Conservation (phyloP, 2,888 invertebrate genomes). For the Oscheius sp. region DNA sequence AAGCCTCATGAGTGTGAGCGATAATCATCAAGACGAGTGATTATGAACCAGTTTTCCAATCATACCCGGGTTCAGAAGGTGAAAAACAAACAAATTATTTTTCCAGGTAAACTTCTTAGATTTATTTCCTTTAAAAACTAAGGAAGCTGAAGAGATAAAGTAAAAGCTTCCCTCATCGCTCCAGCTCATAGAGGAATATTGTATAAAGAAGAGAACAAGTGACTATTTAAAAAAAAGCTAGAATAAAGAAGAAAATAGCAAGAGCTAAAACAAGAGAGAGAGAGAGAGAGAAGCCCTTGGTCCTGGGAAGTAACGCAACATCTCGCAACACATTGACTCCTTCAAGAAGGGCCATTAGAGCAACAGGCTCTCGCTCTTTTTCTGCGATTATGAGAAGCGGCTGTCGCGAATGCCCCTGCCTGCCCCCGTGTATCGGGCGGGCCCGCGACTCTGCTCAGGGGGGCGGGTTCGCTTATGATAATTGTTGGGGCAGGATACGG, state of each 20-base stretch:
- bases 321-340: no score
- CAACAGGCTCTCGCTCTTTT: neutral
- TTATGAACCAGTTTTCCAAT: conserved; percentile 14
- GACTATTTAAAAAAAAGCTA: neutral
- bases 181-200: neutral
- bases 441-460: conserved; percentile 2
- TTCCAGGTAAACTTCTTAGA: no score
- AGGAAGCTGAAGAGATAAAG: no score
- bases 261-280: neutral
- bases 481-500: conserved; percentile 25
- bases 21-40: neutral
- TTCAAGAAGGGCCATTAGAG: no score
- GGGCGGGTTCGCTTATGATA: conserved; percentile 29
- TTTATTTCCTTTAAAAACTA: no score
- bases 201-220: neutral
- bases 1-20: neutral
- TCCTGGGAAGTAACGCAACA: no score
- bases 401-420: no score
- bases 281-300: no score
- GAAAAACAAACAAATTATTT: neutral
- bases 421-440: neutral
- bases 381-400: conserved; percentile 18
- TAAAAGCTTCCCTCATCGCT: no score
- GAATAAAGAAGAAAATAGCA: neutral
- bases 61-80: no score